These are phyloP conservation scores for Psilopogon haemacephalus DNA, from an alignment of 2,113 vertebrate species.

Conservation along the genomic window DNA sequence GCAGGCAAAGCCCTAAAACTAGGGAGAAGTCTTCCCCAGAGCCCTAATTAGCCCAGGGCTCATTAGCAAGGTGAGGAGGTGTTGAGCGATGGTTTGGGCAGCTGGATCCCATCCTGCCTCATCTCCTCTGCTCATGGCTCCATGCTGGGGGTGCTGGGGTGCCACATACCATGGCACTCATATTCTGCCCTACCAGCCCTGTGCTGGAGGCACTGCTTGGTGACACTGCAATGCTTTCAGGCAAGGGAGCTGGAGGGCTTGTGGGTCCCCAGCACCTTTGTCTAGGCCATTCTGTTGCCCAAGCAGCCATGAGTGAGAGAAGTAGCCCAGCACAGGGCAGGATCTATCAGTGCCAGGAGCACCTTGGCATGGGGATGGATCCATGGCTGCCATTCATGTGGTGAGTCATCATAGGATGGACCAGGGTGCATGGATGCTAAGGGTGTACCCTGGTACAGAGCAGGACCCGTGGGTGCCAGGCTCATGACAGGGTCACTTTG, in stretches of 20 bases:
- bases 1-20: neutral
- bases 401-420: too few species aligned
- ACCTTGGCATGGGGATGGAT: neutral
- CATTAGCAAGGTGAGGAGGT: neutral
- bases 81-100: neutral
- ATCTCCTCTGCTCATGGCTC: neutral
- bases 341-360: neutral
- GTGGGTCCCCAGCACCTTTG: neutral
- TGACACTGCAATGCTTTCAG: rapidly evolving
- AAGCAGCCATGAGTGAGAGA: neutral
- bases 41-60: neutral
- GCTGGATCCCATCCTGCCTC: neutral
- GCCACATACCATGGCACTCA: rapidly evolving
- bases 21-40: neutral
- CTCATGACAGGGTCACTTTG: too few species aligned
- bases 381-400: neutral
- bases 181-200: rapidly evolving
- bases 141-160: rapidly evolving
- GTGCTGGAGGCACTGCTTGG: rapidly evolving
- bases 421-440: too few species aligned
- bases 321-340: neutral
- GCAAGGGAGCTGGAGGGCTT: rapidly evolving
- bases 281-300: neutral
- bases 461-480: too few species aligned
- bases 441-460: too few species aligned